Percentiles rank a stretch among this genome's conserved stretches.
phyloP scores from a whole-genome alignment of 2,888 invertebrate genomes.

The Temnothorax rugatulus region DNA sequence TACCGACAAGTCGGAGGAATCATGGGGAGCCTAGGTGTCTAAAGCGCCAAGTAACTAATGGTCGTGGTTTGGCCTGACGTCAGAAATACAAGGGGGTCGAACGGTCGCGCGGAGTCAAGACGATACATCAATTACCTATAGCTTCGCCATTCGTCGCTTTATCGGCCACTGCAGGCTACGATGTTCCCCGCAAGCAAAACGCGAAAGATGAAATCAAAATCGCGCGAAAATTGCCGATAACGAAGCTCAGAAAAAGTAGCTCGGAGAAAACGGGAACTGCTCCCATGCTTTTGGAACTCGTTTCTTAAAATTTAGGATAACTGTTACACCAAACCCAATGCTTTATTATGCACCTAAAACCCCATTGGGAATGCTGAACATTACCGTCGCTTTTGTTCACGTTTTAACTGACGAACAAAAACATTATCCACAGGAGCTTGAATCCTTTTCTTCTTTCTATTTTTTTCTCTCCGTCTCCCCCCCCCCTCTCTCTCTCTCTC shows the following conservation, averaged over 20 bases:
- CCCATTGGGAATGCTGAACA: slow-evolving; percentile 54
- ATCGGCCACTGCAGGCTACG: slow-evolving; percentile 63
- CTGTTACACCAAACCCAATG: slow-evolving; percentile 69
- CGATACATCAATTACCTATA: slow-evolving; percentile 67
- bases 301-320: slow-evolving; percentile 74
- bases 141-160: slow-evolving; percentile 60
- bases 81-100: slow-evolving; percentile 31
- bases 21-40: neutral
- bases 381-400: slow-evolving; percentile 9
- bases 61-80: slow-evolving; percentile 10
- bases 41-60: slow-evolving; percentile 20
- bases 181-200: neutral
- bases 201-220: slow-evolving; percentile 32
- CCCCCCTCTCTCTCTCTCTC: neutral
- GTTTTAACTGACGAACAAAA: slow-evolving; percentile 31
- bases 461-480: neutral
- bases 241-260: slow-evolving; percentile 70
- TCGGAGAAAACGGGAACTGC: neutral
- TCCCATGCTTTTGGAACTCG: neutral
- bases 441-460: neutral
- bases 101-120: neutral
- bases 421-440: neutral
- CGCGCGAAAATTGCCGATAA: slow-evolving; percentile 63
- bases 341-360: slow-evolving; percentile 48
- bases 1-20: neutral